Conservation (phyloP, 2,888 invertebrate genomes). For the Prosapia bicincta region DNA sequence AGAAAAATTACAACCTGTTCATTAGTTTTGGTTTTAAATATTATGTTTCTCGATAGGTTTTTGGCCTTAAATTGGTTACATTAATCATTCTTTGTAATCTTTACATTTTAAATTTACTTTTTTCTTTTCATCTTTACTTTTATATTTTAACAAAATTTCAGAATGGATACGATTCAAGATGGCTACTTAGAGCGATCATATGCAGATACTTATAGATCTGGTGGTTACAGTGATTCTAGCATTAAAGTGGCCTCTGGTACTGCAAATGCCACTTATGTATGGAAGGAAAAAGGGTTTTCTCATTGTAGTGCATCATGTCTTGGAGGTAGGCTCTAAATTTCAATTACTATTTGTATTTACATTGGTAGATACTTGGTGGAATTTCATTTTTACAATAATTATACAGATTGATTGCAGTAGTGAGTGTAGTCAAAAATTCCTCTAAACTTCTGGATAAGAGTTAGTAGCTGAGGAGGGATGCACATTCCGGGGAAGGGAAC, state of each 20-base stretch:
- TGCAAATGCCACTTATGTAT: conserved; percentile 74
- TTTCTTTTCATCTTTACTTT: no score
- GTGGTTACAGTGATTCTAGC: conserved; percentile 46
- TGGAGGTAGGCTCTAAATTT: conserved; percentile 60
- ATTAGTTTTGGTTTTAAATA: no score
- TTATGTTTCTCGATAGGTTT: no score
- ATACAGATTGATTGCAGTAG: not conserved
- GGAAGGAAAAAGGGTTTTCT: conserved; percentile 87
- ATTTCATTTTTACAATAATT: not conserved
- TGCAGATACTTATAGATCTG: conserved; percentile 45
- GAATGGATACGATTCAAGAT: conserved; percentile 47
- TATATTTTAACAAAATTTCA: no score
- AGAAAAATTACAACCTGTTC: no score
- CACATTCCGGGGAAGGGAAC: no score
- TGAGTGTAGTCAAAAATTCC: no score
- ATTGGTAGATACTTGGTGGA: not conserved
- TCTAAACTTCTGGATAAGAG: no score
- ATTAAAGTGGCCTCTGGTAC: conserved; percentile 63
- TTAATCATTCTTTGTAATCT: no score
- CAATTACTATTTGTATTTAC: not conserved
- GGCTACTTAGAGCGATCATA: conserved; percentile 45
- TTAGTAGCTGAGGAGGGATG: no score
- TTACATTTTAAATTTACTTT: no score
- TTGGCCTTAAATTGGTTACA: no score
- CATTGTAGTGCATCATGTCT: conserved; percentile 94